phyloP scores from a whole-genome alignment of 2,797 vertebrate genomes.

The Valencia hispanica region DNA sequence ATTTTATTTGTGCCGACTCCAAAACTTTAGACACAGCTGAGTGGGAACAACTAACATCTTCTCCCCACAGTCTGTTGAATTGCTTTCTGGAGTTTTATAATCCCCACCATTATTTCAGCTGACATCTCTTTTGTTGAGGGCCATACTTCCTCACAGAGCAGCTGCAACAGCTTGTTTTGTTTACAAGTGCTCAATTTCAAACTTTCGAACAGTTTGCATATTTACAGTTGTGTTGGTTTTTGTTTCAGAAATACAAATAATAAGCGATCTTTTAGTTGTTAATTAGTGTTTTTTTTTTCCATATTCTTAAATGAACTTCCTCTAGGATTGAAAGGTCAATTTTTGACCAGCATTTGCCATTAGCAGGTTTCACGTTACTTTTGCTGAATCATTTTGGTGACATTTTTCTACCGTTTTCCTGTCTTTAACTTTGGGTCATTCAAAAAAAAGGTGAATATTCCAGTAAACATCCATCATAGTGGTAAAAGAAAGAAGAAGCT shows the following conservation, averaged over 20 bases:
- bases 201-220: background rate
- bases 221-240: background rate
- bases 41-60: background rate
- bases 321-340: background rate
- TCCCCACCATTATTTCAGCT: slow-evolving; percentile 1
- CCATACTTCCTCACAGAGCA: too few species aligned
- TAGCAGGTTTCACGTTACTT: too few species aligned
- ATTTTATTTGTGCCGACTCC: background rate
- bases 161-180: background rate
- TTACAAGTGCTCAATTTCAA: background rate
- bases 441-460: background rate
- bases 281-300: background rate
- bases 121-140: slow-evolving; percentile 1
- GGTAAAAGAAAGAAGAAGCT: too few species aligned
- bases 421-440: background rate
- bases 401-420: background rate
- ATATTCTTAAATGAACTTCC: background rate
- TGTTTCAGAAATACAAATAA: background rate
- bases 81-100: slow-evolving; percentile 4
- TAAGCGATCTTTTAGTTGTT: background rate
- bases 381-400: too few species aligned
- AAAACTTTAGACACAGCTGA: slow-evolving; percentile 8
- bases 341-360: too few species aligned
- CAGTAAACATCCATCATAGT: background rate
- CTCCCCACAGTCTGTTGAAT: background rate